phyloP scores from a whole-genome alignment of 2,888 invertebrate species.

The Papilio protenor region DNA sequence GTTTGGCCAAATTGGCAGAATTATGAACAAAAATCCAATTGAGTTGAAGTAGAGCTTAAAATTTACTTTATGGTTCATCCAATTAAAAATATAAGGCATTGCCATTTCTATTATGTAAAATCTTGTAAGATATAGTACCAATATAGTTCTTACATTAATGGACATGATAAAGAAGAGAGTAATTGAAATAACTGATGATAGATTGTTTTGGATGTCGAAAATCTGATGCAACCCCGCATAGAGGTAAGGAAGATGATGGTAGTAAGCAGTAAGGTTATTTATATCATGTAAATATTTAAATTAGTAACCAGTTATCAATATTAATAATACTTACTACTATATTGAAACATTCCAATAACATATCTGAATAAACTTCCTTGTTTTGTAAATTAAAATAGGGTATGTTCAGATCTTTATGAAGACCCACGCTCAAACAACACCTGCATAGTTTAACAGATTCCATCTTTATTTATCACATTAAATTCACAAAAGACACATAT shows the following conservation, averaged over 20 bases:
- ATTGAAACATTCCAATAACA: conserved; percentile 71
- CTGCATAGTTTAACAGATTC: conserved; percentile 55
- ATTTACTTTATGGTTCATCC: background rate
- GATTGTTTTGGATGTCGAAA: background rate
- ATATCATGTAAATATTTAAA: background rate
- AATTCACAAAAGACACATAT: background rate
- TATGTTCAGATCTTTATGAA: conserved; percentile 62
- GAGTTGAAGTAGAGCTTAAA: background rate
- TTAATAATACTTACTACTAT: conserved; percentile 61
- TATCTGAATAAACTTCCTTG: conserved; percentile 66
- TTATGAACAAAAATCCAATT: background rate
- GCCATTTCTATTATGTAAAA: background rate
- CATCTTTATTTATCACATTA: conserved; percentile 49
- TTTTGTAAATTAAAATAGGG: conserved; percentile 60
- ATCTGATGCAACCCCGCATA: background rate
- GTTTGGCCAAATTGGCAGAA: too few relatives aligned
- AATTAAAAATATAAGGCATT: background rate
- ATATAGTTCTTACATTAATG: background rate
- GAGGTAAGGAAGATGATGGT: background rate
- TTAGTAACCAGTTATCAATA: background rate
- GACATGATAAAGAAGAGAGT: background rate
- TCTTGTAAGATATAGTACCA: background rate
- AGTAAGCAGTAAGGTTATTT: background rate
- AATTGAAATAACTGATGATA: background rate
- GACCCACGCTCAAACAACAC: conserved; percentile 60